These are phyloP conservation scores for Drosophila ercepeae DNA, from an alignment of 1,140 invertebrate species.

Conservation along the genomic window DNA sequence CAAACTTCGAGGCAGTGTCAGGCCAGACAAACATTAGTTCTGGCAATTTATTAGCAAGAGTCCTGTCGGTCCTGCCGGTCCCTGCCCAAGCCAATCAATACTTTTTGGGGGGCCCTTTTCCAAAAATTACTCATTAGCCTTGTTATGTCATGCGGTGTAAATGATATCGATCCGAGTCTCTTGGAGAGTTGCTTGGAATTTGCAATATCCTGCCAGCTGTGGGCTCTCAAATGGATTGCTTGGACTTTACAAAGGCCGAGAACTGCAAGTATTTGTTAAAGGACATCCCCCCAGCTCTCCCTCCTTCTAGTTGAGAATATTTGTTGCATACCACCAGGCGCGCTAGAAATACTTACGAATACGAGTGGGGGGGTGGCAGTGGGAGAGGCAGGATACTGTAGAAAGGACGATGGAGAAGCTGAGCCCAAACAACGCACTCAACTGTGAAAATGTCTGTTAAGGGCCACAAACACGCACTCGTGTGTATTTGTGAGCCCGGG, in stretches of 20 bases:
- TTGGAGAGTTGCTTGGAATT: not conserved
- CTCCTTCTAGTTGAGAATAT: conserved; percentile 45
- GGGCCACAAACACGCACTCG: conserved; percentile 71
- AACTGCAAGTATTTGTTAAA: conserved; percentile 51
- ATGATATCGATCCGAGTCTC: conserved; percentile 60
- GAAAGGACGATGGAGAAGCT: conserved; percentile 21
- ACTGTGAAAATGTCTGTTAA: conserved; percentile 82
- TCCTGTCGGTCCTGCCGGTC: not conserved
- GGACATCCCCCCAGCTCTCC: not conserved
- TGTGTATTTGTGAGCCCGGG: conserved; percentile 49
- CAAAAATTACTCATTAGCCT: conserved; percentile 51
- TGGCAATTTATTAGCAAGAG: conserved; percentile 68
- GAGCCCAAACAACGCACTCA: conserved; percentile 74
- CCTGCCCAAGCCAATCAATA: conserved; percentile 61
- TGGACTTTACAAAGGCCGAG: conserved; percentile 22
- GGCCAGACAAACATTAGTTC: conserved; percentile 77
- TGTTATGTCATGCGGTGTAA: conserved; percentile 1
- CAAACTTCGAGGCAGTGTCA: conserved; percentile 45
- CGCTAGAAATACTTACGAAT: conserved; percentile 77
- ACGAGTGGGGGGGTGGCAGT: conserved; percentile 3
- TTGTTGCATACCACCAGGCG: conserved; percentile 69
- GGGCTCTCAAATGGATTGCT: conserved; percentile 46
- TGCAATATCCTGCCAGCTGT: not conserved
- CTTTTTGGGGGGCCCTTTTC: conserved; percentile 43
- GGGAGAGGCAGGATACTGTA: not conserved